Evolutionary conservation across 1,140 invertebrate species (phyloP), one percentile per base, ranked within the genome.

Genomic region (Tenebrio molitor): DNA sequence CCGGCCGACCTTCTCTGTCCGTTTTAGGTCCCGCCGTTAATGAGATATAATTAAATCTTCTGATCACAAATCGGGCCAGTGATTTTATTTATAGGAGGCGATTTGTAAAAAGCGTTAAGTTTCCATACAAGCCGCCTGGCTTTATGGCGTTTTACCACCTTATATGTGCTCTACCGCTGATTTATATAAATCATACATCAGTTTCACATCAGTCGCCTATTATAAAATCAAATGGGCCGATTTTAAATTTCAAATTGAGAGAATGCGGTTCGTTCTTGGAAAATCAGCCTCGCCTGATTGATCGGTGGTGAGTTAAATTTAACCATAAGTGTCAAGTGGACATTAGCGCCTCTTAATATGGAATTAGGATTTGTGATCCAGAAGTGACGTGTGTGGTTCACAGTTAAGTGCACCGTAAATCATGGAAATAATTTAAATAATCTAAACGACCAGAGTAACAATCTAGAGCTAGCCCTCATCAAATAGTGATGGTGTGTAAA

Each of bases 381-480:
- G 46, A 16, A 53, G 16, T 53, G 21, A 58, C 50, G 50, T 58
- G 50, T 58, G 25, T 29, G 50, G 21, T 12, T 58, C 3, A 58
- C 25, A 58, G 21, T 58, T 29, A 23, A 58, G 50, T 58, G 50
- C 23, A 10, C 23, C 12, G 2, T 58, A 58, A 58, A 58, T 58
- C 50, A 58, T 58, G 50, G 23, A 58, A 58, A 58, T 58, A 58
- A 58, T 58, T 58, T 53, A 53, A 53, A 58, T 58, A 58, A 58
- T 58, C 50, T 58, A 58, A 58, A 58, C 12, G 50, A 23, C 16
- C 44, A 50, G 16, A 50, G 50, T 15, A 25, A 53, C 46, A 53
- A 53, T 53, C 42, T 23, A 53, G 7, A 14, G 23, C 50, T 58
- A n/a, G n/a, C n/a, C n/a, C n/a, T 17, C 50, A 58, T 58, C 50